These are phyloP conservation scores for Cephus nigrinus DNA, from an alignment of 2,888 invertebrate genomes.

Conservation along the genomic window DNA sequence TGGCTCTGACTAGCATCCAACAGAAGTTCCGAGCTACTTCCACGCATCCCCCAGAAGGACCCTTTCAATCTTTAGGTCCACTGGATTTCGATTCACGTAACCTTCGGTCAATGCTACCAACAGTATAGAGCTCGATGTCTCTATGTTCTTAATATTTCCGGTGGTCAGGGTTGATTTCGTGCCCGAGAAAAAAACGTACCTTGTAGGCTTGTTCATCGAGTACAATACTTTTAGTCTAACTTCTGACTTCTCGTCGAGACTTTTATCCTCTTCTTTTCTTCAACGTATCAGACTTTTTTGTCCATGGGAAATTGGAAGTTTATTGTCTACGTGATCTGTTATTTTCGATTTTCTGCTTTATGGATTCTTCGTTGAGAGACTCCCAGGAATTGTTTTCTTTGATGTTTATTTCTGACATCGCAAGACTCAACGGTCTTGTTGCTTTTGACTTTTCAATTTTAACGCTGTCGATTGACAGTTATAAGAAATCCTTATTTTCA, in stretches of 20 bases:
- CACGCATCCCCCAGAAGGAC: constrained; percentile 70
- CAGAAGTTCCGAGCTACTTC: constrained; percentile 82
- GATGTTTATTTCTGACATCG: background rate
- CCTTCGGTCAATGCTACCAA: constrained; percentile 17
- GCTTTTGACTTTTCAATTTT: background rate
- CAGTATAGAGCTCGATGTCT: background rate
- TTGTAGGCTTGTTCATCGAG: background rate
- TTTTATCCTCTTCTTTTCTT: background rate
- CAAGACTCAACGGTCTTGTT: background rate
- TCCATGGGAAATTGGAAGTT: background rate
- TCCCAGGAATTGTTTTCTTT: background rate
- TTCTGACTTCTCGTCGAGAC: background rate
- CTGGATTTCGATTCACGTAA: background rate
- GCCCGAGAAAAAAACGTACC: background rate
- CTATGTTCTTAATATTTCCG: constrained; percentile 5
- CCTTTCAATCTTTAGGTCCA: background rate
- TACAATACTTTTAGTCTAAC: background rate
- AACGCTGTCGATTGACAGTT: background rate
- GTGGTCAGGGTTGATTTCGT: background rate
- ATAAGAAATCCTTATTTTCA: background rate
- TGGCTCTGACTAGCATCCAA: constrained; percentile 79
- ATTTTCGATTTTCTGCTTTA: background rate
- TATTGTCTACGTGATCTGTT: background rate
- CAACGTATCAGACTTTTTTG: background rate
- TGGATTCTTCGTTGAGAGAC: background rate